Evolutionary conservation across 1,140 invertebrate genomes (phyloP).

Genomic region (Leptopilina boulardi): DNA sequence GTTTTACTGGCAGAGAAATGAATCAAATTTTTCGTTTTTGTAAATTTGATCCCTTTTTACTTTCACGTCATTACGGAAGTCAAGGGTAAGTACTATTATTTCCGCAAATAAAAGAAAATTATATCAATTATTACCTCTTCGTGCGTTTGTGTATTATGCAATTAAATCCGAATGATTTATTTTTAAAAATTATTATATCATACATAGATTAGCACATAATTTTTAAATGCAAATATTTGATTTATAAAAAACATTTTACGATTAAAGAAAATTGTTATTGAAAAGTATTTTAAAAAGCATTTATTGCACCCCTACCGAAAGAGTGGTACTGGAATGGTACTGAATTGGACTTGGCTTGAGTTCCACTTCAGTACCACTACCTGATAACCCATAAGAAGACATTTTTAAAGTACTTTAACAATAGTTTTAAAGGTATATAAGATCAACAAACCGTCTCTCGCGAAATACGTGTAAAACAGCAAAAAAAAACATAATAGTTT

Average conservation of each 20-base stretch:
- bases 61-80: conserved; percentile 46
- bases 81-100: conserved; percentile 53
- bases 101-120: neutral
- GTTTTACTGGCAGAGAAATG: conserved; percentile 34
- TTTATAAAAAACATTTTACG: neutral
- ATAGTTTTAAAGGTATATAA: too few species aligned
- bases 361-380: too few species aligned
- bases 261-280: neutral
- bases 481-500: too few species aligned
- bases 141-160: neutral
- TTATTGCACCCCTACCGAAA: too few species aligned
- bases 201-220: neutral
- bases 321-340: too few species aligned
- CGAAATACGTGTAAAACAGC: too few species aligned
- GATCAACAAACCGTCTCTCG: too few species aligned
- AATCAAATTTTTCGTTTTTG: conserved; percentile 41
- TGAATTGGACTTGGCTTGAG: too few species aligned
- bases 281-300: neutral
- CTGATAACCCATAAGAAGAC: too few species aligned
- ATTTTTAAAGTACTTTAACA: too few species aligned
- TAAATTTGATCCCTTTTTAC: conserved; percentile 44
- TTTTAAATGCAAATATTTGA: neutral
- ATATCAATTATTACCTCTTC: neutral
- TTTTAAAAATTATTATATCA: neutral
- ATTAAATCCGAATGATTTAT: neutral